A percentile compares a stretch with the other conserved stretches of the same genome.
Conservation (phyloP, 2,888 invertebrate species). For the Tuberolachnus salignus region DNA sequence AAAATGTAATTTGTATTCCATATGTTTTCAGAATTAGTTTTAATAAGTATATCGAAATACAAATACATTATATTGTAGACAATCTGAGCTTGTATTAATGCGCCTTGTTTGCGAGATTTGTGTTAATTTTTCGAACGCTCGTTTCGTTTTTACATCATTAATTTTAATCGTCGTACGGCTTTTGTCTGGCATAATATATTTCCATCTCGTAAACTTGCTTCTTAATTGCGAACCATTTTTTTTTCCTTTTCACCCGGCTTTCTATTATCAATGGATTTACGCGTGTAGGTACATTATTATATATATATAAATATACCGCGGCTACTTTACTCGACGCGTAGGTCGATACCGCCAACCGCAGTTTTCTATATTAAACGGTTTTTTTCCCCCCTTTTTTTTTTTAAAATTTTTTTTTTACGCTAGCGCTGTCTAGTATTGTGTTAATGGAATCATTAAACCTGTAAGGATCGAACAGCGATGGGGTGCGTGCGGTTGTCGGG, state of each 20-base stretch:
- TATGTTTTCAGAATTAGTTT: too few species aligned
- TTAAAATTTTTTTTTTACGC: background rate
- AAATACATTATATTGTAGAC: too few species aligned
- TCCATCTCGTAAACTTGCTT: background rate
- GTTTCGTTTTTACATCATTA: background rate
- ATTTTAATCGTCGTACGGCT: background rate
- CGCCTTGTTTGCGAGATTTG: too few species aligned
- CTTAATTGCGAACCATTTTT: background rate
- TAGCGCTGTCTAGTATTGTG: constrained; percentile 10
- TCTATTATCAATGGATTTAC: background rate
- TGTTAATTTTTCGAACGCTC: background rate
- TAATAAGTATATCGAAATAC: too few species aligned
- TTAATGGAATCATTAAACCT: constrained; percentile 39
- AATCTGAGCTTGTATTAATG: too few species aligned
- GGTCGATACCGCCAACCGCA: background rate
- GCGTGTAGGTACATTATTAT: too few species aligned
- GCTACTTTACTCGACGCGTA: background rate
- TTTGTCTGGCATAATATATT: background rate
- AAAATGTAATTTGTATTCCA: too few species aligned
- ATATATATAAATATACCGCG: too few species aligned
- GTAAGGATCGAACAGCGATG: background rate
- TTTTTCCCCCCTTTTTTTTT: background rate
- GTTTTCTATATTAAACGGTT: background rate
- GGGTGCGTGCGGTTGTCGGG: background rate
- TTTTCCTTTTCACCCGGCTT: background rate